Evolutionary conservation across 2,888 invertebrate species (phyloP).

Genomic region (Eledona agricola): DNA sequence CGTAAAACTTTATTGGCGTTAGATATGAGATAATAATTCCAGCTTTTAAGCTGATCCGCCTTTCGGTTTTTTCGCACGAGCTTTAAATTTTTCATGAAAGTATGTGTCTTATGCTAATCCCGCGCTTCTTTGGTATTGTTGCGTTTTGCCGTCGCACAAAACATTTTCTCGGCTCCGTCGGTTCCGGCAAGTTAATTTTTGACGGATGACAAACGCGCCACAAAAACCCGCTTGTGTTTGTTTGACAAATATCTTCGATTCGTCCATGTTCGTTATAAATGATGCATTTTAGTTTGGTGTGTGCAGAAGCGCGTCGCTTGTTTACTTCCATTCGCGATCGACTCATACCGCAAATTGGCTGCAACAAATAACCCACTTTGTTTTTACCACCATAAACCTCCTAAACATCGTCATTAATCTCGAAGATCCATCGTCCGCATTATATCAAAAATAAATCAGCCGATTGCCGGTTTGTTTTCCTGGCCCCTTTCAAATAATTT

Average conservation of each 20-base stretch:
- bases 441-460: conserved; percentile 30
- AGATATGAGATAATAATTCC: too few species aligned
- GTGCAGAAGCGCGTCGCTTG: conserved; percentile 34
- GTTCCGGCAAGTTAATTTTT: conserved; percentile 20
- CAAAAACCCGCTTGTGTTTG: conserved; percentile 18
- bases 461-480: conserved; percentile 8
- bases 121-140: too few species aligned
- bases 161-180: too few species aligned
- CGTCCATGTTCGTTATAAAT: conserved; percentile 37
- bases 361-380: conserved; percentile 41
- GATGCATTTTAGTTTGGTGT: conserved; percentile 37
- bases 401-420: conserved; percentile 40
- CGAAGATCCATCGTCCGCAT: conserved; percentile 31
- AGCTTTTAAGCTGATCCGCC: too few species aligned
- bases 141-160: too few species aligned
- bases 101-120: too few species aligned
- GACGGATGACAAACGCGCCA: conserved; percentile 6
- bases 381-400: conserved; percentile 34
- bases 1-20: too few species aligned
- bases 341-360: conserved; percentile 42
- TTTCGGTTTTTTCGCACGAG: too few species aligned
- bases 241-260: conserved; percentile 36
- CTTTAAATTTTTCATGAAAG: too few species aligned
- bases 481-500: conserved; percentile 16
- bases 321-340: conserved; percentile 38